phyloP scores from a whole-genome alignment of 64 coral and sea anemone genomes.

The Pocillopora verrucosa region DNA sequence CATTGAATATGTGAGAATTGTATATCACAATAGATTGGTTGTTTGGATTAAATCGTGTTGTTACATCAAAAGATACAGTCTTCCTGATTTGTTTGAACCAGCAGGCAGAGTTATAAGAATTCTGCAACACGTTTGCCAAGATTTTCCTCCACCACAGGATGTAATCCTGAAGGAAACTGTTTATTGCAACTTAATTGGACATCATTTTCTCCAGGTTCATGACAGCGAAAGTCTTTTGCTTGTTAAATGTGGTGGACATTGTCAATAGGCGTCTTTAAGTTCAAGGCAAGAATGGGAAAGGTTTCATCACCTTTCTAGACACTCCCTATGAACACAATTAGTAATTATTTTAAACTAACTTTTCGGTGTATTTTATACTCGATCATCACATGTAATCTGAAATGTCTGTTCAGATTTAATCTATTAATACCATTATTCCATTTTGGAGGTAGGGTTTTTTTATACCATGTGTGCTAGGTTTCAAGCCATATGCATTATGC shows the following conservation, averaged over 20 bases:
- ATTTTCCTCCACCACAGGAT: neutral
- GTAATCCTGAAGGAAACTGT: slow-evolving; percentile 12
- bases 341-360: neutral
- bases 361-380: too few species aligned
- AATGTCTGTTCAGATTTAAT: too few species aligned
- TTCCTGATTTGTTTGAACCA: too few species aligned
- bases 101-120: neutral
- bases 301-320: slow-evolving; percentile 5
- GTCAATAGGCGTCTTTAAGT: slow-evolving; percentile 1
- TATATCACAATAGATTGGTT: too few species aligned
- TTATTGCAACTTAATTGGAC: neutral
- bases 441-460: too few species aligned
- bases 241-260: neutral
- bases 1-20: too few species aligned
- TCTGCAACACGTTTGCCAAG: neutral
- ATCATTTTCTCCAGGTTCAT: neutral
- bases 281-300: neutral
- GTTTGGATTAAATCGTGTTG: neutral
- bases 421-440: too few species aligned
- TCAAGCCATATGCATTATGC: too few species aligned
- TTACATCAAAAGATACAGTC: neutral
- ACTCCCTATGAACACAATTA: slow-evolving; percentile 30
- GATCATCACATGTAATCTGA: too few species aligned
- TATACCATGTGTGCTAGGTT: too few species aligned
- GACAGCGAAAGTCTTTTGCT: neutral